Evolutionary conservation across 2,888 invertebrate species (phyloP).

Genomic region (Pristionchus exspectatus): DNA sequence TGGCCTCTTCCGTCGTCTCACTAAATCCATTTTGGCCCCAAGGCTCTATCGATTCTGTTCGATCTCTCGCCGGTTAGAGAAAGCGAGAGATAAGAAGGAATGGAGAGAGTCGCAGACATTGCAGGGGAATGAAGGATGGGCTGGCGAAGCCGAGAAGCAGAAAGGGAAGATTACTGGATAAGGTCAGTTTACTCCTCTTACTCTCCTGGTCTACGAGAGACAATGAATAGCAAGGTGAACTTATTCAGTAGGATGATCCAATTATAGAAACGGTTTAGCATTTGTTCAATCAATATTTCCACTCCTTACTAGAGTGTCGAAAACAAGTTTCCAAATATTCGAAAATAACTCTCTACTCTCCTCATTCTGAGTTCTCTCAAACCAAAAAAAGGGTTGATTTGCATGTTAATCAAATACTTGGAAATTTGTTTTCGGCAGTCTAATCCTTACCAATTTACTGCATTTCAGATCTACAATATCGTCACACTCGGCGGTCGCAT

Average conservation of each 20-base stretch:
- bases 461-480: constrained; percentile 46
- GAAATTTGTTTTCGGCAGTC: too few relatives aligned
- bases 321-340: too few relatives aligned
- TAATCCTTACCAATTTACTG: not conserved
- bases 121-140: constrained; percentile 44
- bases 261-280: too few relatives aligned
- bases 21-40: not conserved
- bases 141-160: constrained; percentile 39
- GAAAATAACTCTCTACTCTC: too few relatives aligned
- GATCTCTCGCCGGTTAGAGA: not conserved
- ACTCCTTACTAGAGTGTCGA: too few relatives aligned
- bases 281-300: too few relatives aligned
- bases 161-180: constrained; percentile 49
- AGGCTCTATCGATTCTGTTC: not conserved
- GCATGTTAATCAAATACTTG: too few relatives aligned
- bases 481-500: constrained; percentile 51
- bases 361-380: too few relatives aligned
- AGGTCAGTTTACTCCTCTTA: not conserved
- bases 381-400: too few relatives aligned
- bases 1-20: not conserved
- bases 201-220: not conserved
- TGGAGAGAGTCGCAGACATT: not conserved
- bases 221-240: constrained; percentile 40
- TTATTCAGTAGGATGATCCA: not conserved
- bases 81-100: not conserved